A percentile compares a stretch with the other conserved stretches of the same genome.
Conservation (phyloP, 1,140 invertebrate genomes). For the Hycleus cichorii region DNA sequence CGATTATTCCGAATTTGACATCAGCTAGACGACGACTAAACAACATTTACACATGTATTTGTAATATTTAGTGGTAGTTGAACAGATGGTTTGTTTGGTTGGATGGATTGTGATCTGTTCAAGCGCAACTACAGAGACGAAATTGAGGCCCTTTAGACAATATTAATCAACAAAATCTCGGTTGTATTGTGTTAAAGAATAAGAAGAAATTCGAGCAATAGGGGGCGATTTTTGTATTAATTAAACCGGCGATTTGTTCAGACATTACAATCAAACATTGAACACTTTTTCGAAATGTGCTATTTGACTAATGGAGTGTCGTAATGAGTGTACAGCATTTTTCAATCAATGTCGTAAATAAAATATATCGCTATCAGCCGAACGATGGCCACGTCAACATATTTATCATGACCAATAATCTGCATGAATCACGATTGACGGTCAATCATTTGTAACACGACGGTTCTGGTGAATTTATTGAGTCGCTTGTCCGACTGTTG, state of each 20-base stretch:
- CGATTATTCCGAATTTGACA: too few relatives aligned
- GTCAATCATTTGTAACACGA: slow-evolving; percentile 16
- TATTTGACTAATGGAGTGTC: slow-evolving; percentile 15
- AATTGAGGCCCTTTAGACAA: slow-evolving; percentile 8
- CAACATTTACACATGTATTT: too few relatives aligned
- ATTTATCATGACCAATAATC: slow-evolving; percentile 26
- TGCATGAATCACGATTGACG: slow-evolving; percentile 19
- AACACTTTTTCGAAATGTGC: not conserved
- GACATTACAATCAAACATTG: not conserved
- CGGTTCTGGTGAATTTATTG: too few relatives aligned
- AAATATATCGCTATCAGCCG: slow-evolving; percentile 19
- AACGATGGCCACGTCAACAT: slow-evolving; percentile 21
- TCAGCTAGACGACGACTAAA: too few relatives aligned
- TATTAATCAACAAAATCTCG: slow-evolving; percentile 15
- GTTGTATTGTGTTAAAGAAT: slow-evolving; percentile 3
- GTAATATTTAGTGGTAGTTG: too few relatives aligned
- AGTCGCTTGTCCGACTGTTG: too few relatives aligned
- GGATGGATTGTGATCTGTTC: slow-evolving; percentile 8
- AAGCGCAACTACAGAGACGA: slow-evolving; percentile 15
- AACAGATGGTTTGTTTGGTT: too few relatives aligned
- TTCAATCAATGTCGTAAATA: slow-evolving; percentile 29
- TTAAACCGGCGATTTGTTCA: not conserved
- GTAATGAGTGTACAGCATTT: slow-evolving; percentile 25
- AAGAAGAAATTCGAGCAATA: not conserved
- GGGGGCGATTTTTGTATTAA: not conserved